A percentile compares a stretch with the other conserved stretches of the same genome.
phyloP scores from a whole-genome alignment of 2,888 invertebrate genomes.

The Sericinus montela region DNA sequence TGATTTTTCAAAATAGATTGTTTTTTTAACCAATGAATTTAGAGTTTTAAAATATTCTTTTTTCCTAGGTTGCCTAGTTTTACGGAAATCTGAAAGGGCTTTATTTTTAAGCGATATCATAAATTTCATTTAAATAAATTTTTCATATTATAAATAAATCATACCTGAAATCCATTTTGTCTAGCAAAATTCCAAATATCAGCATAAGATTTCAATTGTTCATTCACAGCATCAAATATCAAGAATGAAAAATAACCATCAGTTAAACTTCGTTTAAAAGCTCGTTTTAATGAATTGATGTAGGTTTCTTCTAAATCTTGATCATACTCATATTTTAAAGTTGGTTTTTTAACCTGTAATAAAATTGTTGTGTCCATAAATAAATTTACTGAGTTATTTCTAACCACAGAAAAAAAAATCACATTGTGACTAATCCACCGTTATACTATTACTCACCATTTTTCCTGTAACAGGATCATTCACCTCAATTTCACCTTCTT shows the following conservation, averaged over 20 bases:
- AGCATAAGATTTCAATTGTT: constrained; percentile 88
- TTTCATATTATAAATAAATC: no score
- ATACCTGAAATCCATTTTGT: constrained; percentile 90
- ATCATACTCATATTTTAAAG: constrained; percentile 94
- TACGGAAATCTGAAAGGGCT: no score
- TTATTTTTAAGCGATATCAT: no score
- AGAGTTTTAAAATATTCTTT: no score
- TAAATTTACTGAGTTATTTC: no score
- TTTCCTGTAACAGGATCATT: constrained; percentile 86
- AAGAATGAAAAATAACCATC: constrained; percentile 91
- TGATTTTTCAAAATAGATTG: no score
- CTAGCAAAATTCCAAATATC: constrained; percentile 94
- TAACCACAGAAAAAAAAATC: no score
- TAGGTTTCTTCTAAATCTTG: constrained; percentile 90
- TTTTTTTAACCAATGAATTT: no score
- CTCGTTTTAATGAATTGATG: constrained; percentile 88
- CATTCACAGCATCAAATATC: constrained; percentile 94
- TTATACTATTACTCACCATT: constrained; percentile 61
- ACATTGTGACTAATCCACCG: no score
- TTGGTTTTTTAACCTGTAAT: constrained; percentile 78
- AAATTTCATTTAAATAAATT: no score
- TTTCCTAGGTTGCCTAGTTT: no score
- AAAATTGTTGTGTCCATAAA: background rate
- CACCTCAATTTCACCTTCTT: constrained; percentile 87
- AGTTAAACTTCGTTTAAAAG: constrained; percentile 93